These are phyloP conservation scores for Osmoderma eremita DNA, from an alignment of 2,888 invertebrate species.

Conservation along the genomic window DNA sequence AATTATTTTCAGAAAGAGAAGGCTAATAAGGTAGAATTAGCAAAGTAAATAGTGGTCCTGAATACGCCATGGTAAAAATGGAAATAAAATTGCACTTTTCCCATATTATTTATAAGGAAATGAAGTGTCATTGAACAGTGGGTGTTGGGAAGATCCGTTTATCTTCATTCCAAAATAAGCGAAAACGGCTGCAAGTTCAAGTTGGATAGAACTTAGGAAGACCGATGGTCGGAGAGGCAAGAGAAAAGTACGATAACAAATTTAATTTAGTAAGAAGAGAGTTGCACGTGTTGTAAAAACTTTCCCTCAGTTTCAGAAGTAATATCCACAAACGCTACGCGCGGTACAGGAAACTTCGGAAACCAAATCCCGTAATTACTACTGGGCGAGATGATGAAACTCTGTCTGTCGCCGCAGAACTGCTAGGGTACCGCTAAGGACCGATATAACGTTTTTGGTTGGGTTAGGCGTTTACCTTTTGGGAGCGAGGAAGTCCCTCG, in stretches of 20 bases:
- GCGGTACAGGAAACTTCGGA: conserved; percentile 26
- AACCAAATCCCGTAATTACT: conserved; percentile 36
- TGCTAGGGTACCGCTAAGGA: background rate
- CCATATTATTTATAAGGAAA: background rate
- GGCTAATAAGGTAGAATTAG: conserved; percentile 15
- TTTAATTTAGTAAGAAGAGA: conserved; percentile 33
- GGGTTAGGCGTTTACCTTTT: too few species aligned
- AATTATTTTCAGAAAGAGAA: conserved; percentile 17
- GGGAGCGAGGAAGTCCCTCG: too few species aligned
- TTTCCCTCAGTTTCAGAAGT: conserved; percentile 35
- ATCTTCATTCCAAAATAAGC: too few species aligned
- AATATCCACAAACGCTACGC: conserved; percentile 34
- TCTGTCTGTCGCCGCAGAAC: background rate
- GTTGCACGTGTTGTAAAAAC: conserved; percentile 34
- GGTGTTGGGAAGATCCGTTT: too few species aligned
- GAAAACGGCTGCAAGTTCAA: too few species aligned
- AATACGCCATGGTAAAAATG: conserved; percentile 26
- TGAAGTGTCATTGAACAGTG: too few species aligned
- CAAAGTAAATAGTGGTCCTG: conserved; percentile 12
- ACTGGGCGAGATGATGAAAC: conserved; percentile 28
- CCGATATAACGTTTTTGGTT: too few species aligned
- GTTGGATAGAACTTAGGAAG: too few species aligned
- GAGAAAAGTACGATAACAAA: conserved; percentile 33
- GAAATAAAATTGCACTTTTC: conserved; percentile 14
- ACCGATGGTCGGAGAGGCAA: conserved; percentile 2